Conservation (phyloP, 1,140 invertebrate genomes). For the Nasonia giraulti region DNA sequence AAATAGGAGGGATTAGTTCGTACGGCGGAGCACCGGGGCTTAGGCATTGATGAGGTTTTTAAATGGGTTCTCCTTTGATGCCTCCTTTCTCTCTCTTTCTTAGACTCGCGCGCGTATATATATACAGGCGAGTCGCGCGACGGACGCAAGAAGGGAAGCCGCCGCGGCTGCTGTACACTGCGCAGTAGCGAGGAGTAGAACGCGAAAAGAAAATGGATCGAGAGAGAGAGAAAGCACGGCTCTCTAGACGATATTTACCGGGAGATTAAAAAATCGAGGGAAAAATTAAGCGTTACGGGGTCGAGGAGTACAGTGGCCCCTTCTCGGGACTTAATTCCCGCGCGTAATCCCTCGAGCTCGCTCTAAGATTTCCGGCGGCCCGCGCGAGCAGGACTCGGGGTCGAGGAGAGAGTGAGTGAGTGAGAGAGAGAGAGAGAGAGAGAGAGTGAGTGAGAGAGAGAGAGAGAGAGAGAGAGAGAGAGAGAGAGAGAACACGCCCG, state of each 20-base stretch:
- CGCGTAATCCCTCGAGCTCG: conserved; percentile 68
- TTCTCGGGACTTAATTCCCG: conserved; percentile 67
- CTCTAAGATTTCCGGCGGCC: conserved; percentile 66
- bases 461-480: not conserved
- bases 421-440: too few relatives aligned
- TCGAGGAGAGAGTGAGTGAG: not conserved
- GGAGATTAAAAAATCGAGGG: conserved; percentile 76
- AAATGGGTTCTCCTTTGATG: conserved; percentile 76
- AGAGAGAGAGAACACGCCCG: conserved; percentile 34
- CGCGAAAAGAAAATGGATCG: conserved; percentile 55
- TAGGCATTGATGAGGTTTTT: conserved; percentile 77
- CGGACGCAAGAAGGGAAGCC: conserved; percentile 43
- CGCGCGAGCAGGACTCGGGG: not conserved
- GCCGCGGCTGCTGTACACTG: not conserved
- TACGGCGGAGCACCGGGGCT: conserved; percentile 71
- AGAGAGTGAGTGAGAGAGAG: not conserved
- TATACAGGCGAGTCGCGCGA: conserved; percentile 49
- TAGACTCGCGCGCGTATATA: conserved; percentile 44
- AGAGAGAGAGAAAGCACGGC: conserved; percentile 50
- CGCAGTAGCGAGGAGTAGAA: conserved; percentile 19
- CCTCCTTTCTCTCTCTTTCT: conserved; percentile 43
- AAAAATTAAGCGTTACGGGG: conserved; percentile 76
- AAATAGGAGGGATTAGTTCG: conserved; percentile 76
- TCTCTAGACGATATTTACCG: conserved; percentile 72
- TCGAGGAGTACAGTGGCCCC: conserved; percentile 57